Percentiles rank a stretch among this genome's conserved stretches.
Conservation (phyloP, 2,888 invertebrate genomes). For the Hyposoter dolosus region DNA sequence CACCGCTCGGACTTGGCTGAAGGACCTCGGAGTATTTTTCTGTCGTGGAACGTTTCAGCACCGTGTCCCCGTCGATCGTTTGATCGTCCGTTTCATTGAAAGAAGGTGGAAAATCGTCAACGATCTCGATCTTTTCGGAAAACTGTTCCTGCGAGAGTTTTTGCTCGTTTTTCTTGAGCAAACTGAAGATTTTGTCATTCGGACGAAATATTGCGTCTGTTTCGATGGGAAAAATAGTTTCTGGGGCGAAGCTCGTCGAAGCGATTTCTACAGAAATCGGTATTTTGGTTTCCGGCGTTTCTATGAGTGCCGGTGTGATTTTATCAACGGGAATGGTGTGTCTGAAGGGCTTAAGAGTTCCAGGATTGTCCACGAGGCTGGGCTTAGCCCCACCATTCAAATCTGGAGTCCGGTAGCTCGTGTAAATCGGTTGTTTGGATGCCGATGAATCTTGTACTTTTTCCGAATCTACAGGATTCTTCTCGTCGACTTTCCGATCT, state of each 20-base stretch:
- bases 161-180: slow-evolving; percentile 60
- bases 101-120: slow-evolving; percentile 26
- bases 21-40: slow-evolving; percentile 76
- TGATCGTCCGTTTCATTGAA: slow-evolving; percentile 2
- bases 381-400: slow-evolving; percentile 79
- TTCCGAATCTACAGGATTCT: slow-evolving; percentile 30
- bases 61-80: slow-evolving; percentile 72
- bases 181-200: slow-evolving; percentile 59
- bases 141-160: neutral
- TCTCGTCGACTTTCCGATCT: slow-evolving; percentile 72
- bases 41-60: slow-evolving; percentile 72
- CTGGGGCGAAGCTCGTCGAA: slow-evolving; percentile 8
- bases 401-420: slow-evolving; percentile 82
- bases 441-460: slow-evolving; percentile 18
- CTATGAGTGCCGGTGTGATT: slow-evolving; percentile 75
- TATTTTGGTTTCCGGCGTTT: slow-evolving; percentile 17
- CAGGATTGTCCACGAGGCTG: slow-evolving; percentile 79
- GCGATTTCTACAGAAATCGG: neutral
- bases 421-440: slow-evolving; percentile 77
- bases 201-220: slow-evolving; percentile 55
- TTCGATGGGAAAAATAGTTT: slow-evolving; percentile 54
- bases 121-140: slow-evolving; percentile 46
- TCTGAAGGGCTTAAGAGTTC: slow-evolving; percentile 81
- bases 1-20: slow-evolving; percentile 73
- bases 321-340: slow-evolving; percentile 84